A percentile compares a stretch with the other conserved stretches of the same genome.
phyloP scores from a whole-genome alignment of 2,797 vertebrate species.

The Rhyacichthys aspro region DNA sequence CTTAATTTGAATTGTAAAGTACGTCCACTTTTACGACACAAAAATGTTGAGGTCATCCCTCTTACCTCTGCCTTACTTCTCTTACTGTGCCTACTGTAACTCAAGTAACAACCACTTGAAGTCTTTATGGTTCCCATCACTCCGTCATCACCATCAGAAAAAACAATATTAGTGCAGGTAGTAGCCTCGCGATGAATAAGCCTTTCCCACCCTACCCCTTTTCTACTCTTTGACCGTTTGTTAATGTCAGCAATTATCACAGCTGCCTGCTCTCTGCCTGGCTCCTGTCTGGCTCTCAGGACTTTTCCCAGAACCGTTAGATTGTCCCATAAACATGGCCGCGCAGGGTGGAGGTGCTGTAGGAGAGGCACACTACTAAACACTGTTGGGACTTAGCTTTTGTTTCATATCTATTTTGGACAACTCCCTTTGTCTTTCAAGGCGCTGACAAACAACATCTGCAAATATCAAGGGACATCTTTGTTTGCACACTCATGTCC shows the following conservation, averaged over 20 bases:
- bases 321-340: slow-evolving; percentile 60
- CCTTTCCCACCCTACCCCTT: slow-evolving; percentile 5
- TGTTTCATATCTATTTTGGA: slow-evolving; percentile 43
- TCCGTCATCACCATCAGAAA: slow-evolving; percentile 6
- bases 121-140: slow-evolving; percentile 3
- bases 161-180: slow-evolving; percentile 19
- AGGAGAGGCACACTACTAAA: background rate
- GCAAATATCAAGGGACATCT: slow-evolving; percentile 26
- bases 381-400: slow-evolving; percentile 36
- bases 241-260: slow-evolving; percentile 32
- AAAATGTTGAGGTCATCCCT: too few relatives aligned
- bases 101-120: background rate
- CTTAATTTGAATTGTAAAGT: too few relatives aligned
- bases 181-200: slow-evolving; percentile 14
- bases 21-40: too few relatives aligned
- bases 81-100: too few relatives aligned
- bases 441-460: slow-evolving; percentile 16
- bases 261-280: slow-evolving; percentile 27
- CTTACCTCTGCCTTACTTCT: too few relatives aligned
- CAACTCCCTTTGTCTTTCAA: slow-evolving; percentile 31
- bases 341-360: slow-evolving; percentile 22
- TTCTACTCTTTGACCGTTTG: slow-evolving; percentile 33
- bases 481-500: background rate
- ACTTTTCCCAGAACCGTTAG: slow-evolving; percentile 52
- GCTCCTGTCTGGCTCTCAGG: slow-evolving; percentile 53